phyloP scores from a whole-genome alignment of 2,113 vertebrate species.

The Pelvicachromis taeniatus region DNA sequence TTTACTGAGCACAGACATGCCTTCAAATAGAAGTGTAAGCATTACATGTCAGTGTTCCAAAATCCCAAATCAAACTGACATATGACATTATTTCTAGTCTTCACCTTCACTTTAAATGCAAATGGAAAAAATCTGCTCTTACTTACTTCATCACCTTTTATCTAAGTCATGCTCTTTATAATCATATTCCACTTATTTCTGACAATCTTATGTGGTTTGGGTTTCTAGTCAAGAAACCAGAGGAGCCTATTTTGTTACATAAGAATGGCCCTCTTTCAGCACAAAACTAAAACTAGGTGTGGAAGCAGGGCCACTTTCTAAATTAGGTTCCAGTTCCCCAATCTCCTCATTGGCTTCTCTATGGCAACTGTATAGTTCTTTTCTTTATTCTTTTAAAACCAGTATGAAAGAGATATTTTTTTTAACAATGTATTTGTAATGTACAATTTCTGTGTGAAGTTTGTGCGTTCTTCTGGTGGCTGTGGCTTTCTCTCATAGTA shows the following conservation, averaged over 20 bases:
- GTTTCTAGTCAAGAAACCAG: background rate
- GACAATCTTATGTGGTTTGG: background rate
- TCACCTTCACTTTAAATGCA: background rate
- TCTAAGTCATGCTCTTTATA: background rate
- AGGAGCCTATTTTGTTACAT: background rate
- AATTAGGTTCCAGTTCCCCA: background rate
- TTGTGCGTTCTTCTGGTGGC: background rate
- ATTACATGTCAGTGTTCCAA: background rate
- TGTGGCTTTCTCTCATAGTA: background rate
- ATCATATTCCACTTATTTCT: background rate
- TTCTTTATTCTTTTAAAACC: background rate
- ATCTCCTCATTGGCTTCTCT: background rate
- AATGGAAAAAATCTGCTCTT: background rate
- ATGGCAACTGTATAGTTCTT: background rate
- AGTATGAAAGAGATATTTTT: background rate
- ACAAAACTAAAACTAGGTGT: background rate
- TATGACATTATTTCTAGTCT: background rate
- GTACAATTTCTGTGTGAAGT: background rate
- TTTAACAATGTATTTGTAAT: background rate
- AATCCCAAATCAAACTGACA: background rate
- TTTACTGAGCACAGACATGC: background rate
- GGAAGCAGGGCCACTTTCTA: background rate
- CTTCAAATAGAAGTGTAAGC: background rate
- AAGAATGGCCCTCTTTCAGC: background rate
- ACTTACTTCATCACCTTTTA: background rate